Evolutionary conservation across 35 echinoderm and acorn worm genomes (phyloP).

Genomic region (Lytechinus variegatus): DNA sequence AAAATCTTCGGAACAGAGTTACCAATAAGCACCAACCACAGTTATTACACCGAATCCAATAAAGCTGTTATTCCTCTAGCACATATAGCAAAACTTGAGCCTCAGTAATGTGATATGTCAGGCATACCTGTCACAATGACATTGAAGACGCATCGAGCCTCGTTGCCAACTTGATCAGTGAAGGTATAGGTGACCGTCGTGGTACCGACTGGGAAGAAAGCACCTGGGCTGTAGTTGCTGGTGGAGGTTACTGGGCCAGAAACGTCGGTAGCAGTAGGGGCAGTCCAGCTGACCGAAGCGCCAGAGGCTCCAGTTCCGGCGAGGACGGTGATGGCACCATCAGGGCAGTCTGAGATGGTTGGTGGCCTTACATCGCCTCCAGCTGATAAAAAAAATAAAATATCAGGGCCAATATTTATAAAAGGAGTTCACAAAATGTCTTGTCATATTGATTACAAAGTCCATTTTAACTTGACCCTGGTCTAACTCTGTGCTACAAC

Average conservation of each 20-base stretch:
- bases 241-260: background rate
- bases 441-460: too few relatives aligned
- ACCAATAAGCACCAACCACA: too few relatives aligned
- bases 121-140: slow-evolving; percentile 48
- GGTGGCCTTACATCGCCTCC: slow-evolving; percentile 39
- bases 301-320: slow-evolving; percentile 32
- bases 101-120: background rate
- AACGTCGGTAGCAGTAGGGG: slow-evolving; percentile 52
- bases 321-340: slow-evolving; percentile 3
- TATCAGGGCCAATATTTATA: too few relatives aligned
- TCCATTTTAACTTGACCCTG: too few relatives aligned
- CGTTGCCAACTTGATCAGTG: slow-evolving; percentile 54
- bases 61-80: too few relatives aligned
- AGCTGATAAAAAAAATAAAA: background rate
- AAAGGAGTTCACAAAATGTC: too few relatives aligned
- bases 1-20: too few relatives aligned
- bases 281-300: slow-evolving; percentile 23
- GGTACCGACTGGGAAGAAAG: slow-evolving; percentile 28
- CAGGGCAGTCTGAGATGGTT: slow-evolving; percentile 40
- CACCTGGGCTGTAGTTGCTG: slow-evolving; percentile 13
- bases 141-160: slow-evolving; percentile 54
- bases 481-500: too few relatives aligned
- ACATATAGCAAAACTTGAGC: too few relatives aligned
- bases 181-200: slow-evolving; percentile 56
- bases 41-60: too few relatives aligned